phyloP scores from a whole-genome alignment of 1,140 invertebrate genomes.

The Pygmarrhopalites habei region DNA sequence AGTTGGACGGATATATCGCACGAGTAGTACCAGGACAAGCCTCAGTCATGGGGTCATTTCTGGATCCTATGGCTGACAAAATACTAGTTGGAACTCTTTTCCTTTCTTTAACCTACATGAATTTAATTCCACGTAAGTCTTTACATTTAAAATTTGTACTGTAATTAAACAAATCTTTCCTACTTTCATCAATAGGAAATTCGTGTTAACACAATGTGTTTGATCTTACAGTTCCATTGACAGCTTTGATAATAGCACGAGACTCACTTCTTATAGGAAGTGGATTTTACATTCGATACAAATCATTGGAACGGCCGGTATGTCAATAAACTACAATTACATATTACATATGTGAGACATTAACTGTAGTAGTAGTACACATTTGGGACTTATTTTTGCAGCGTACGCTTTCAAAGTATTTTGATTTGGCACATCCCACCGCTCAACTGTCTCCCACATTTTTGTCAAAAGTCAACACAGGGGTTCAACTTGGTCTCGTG shows the following conservation, averaged over 20 bases:
- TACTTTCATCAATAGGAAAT: too few species aligned
- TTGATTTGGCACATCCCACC: conserved; percentile 71
- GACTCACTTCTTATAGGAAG: conserved; percentile 74
- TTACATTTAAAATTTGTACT: too few species aligned
- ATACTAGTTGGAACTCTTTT: conserved; percentile 82
- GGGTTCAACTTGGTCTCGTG: conserved; percentile 71
- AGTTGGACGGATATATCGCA: conserved; percentile 94
- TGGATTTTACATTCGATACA: conserved; percentile 82
- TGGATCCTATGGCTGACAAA: conserved; percentile 98
- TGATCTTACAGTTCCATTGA: conserved; percentile 59
- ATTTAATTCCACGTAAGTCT: conserved; percentile 86
- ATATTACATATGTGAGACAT: too few species aligned
- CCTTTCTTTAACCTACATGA: conserved; percentile 72
- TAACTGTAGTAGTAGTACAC: too few species aligned
- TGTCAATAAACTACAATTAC: too few species aligned
- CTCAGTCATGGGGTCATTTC: conserved; percentile 83
- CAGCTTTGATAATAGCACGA: conserved; percentile 70
- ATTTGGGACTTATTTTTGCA: conserved; percentile 49
- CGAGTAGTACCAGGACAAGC: conserved; percentile 82
- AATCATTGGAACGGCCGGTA: conserved; percentile 79
- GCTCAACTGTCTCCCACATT: conserved; percentile 84
- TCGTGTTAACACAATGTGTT: too few species aligned
- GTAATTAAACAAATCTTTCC: too few species aligned
- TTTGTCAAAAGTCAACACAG: conserved; percentile 91
- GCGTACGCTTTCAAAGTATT: conserved; percentile 62